phyloP scores from a whole-genome alignment of 2,113 vertebrate species.

The Hucho hucho region DNA sequence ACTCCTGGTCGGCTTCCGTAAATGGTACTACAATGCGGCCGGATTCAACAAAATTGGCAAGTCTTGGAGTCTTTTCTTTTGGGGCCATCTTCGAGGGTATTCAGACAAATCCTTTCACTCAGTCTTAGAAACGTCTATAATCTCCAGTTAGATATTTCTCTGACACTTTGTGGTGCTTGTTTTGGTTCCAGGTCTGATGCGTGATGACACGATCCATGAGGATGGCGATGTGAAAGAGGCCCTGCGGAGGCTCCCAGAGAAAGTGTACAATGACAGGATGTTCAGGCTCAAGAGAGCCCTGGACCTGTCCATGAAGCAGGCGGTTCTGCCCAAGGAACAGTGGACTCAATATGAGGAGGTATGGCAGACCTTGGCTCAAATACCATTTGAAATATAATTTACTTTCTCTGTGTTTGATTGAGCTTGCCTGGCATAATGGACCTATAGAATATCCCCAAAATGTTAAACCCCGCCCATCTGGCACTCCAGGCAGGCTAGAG shows the following conservation, averaged over 20 bases:
- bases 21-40: constrained; percentile 89
- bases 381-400: no score
- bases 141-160: no score
- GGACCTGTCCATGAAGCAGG: constrained; percentile 85
- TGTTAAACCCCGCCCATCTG: no score
- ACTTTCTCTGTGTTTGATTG: no score
- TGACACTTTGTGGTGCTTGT: neutral
- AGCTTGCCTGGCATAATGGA: no score
- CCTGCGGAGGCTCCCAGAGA: constrained; percentile 85
- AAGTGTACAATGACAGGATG: constrained; percentile 81
- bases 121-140: no score
- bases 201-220: constrained; percentile 85
- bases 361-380: neutral
- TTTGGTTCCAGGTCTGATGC: constrained; percentile 79
- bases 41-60: constrained; percentile 94
- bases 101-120: no score
- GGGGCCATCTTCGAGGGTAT: no score
- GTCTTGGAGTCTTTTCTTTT: neutral
- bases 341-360: constrained; percentile 95
- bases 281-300: constrained; percentile 92
- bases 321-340: constrained; percentile 85
- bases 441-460: no score
- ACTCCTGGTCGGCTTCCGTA: constrained; percentile 77
- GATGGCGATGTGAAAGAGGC: constrained; percentile 85
- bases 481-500: no score